Conservation (phyloP, 1,140 invertebrate genomes). For the Meteorus sp. region DNA sequence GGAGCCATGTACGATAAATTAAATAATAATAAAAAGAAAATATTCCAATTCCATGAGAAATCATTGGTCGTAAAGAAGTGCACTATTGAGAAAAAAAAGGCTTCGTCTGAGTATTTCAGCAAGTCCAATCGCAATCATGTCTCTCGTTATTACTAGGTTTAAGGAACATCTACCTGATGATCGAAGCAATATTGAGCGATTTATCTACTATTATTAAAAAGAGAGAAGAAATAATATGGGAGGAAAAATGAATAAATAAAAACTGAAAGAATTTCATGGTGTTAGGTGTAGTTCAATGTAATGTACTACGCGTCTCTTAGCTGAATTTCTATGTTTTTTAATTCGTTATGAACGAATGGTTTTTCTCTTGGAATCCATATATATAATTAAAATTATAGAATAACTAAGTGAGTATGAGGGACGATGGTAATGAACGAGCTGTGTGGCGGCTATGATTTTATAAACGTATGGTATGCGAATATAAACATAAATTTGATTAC, state of each 20-base stretch:
- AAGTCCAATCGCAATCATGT: conserved; percentile 23
- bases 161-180: conserved; percentile 49
- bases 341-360: conserved; percentile 45
- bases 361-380: conserved; percentile 39
- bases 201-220: conserved; percentile 34
- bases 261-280: conserved; percentile 29
- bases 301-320: conserved; percentile 44
- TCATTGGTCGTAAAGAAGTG: conserved; percentile 2
- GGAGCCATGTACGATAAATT: neutral
- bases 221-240: conserved; percentile 1
- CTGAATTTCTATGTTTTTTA: conserved; percentile 46
- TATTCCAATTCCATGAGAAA: conserved; percentile 6
- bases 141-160: conserved; percentile 39
- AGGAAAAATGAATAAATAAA: conserved; percentile 11
- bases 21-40: neutral
- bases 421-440: conserved; percentile 38
- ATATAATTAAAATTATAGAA: conserved; percentile 36
- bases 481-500: too few relatives aligned
- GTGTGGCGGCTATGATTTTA: conserved; percentile 32
- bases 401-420: conserved; percentile 8
- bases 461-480: too few relatives aligned
- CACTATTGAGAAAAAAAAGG: conserved; percentile 1
- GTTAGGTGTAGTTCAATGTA: conserved; percentile 45
- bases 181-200: conserved; percentile 47
- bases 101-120: neutral